Conservation (phyloP, 2,888 invertebrate species). For the Myopa tessellatipennis region DNA sequence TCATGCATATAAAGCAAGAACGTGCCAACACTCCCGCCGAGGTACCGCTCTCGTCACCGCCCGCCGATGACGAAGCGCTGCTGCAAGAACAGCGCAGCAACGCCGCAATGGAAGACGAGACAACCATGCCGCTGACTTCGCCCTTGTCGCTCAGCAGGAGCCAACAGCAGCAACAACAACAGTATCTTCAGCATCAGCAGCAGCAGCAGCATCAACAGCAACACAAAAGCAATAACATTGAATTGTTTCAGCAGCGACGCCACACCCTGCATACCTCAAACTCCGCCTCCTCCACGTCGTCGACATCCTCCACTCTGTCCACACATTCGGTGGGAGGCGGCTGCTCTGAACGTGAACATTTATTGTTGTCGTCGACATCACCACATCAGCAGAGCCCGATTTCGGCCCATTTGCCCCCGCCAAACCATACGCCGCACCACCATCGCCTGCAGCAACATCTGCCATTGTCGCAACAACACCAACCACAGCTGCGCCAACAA, state of each 20-base stretch:
- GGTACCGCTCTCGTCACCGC: conserved; percentile 52
- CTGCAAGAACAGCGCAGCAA: conserved; percentile 44
- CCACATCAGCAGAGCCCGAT: conserved; percentile 50
- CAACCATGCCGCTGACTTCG: conserved; percentile 49
- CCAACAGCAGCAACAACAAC: conserved; percentile 45
- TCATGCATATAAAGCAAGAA: conserved; percentile 66
- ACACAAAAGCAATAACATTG: conserved; percentile 42
- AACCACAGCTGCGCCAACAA: conserved; percentile 45
- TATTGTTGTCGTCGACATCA: conserved; percentile 38
- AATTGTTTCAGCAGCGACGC: conserved; percentile 50
- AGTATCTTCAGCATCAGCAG: conserved; percentile 36
- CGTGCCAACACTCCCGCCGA: conserved; percentile 62
- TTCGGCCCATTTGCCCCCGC: conserved; percentile 46
- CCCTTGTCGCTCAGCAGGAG: conserved; percentile 48
- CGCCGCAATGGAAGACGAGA: conserved; percentile 43
- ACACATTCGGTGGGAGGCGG: conserved; percentile 44
- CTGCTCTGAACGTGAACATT: conserved; percentile 22
- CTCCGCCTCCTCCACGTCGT: conserved; percentile 46
- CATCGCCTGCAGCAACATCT: conserved; percentile 41
- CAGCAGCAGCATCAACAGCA: conserved; percentile 32
- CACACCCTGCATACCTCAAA: conserved; percentile 55
- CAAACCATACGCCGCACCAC: conserved; percentile 46
- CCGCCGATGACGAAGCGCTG: conserved; percentile 43
- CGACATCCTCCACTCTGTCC: conserved; percentile 45
- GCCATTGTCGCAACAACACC: conserved; percentile 45